Conservation (phyloP, 2,888 invertebrate species). For the Caenorhabditis macrosperma region DNA sequence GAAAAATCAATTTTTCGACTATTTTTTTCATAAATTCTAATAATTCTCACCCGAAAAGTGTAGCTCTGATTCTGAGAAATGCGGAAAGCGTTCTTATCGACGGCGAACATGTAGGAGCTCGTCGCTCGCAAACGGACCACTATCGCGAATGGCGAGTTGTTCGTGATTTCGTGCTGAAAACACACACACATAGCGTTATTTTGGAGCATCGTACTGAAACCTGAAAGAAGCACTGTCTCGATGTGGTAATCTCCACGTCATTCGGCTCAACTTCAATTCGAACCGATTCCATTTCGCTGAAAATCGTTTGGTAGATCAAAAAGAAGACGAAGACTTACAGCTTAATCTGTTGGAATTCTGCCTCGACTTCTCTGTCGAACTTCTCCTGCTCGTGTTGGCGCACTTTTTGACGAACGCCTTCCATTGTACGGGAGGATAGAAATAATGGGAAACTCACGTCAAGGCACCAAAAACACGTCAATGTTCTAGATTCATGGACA, state of each 20-base stretch:
- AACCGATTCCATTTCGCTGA: constrained; percentile 27
- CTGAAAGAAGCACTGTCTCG: constrained; percentile 6
- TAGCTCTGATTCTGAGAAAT: background rate
- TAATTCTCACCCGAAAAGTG: background rate
- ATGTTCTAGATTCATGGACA: too few relatives aligned
- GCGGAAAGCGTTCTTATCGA: constrained; percentile 3
- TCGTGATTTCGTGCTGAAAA: constrained; percentile 29
- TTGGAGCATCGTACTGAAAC: background rate
- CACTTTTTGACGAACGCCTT: background rate
- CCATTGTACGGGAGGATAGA: too few relatives aligned
- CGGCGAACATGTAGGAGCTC: constrained; percentile 5
- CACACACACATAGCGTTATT: background rate
- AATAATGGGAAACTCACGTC: too few relatives aligned
- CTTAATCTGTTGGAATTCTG: background rate
- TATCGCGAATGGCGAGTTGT: constrained; percentile 22
- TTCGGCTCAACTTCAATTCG: constrained; percentile 5
- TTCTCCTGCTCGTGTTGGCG: constrained; percentile 4
- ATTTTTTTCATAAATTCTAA: too few relatives aligned
- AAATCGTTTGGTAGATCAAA: background rate
- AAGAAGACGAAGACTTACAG: background rate
- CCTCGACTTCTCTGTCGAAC: constrained; percentile 15
- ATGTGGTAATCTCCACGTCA: constrained; percentile 30
- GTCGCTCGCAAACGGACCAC: constrained; percentile 29
- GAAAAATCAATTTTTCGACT: too few relatives aligned
- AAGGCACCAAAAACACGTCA: too few relatives aligned